Base-by-base conservation (phyloP, 2,888 invertebrate genomes). In the Serrognathus titanus region DNA sequence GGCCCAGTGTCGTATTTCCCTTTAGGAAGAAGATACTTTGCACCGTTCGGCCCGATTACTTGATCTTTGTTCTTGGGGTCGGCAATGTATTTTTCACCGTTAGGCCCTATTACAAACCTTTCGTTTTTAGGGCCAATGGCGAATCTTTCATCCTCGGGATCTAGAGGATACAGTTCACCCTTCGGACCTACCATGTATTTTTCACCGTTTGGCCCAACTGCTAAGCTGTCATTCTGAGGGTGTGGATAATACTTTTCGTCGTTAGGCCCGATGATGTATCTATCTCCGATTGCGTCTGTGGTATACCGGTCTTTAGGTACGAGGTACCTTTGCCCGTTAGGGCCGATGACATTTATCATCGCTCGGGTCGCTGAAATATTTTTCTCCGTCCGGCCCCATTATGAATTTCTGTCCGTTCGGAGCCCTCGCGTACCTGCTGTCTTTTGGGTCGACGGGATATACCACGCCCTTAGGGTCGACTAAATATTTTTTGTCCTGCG, bases 11-110 rank as follows among this genome's bases (percentile, higher is more conserved):
- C 43, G 31, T 53, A 57, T 41, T 57, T 57, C 48, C 53, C 57
- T n/a, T 53, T 48, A 4, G 57, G 57, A n/a, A 57, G 35, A n/a
- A 57, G 31, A 12, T 57, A 57, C 13, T 57, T 52, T 57, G 53
- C 53, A 7, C 57, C 57, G 13, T 57, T 53, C 1, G 57, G 57
- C 13, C 53, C 57, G 9, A 50, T 41, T 6, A 50, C 53, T 3
- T 53, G 49, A 5, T 53, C 40, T 13, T 53, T 47, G 53, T 57
- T 48, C 6, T 50, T 53, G 7, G 57, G 57, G 20, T 57, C 57
- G 2, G 57, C 50, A 11, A 46, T 50, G 35, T 57, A 57, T 51
- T 57, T 57, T n/a, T 53, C 49, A 11, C 53, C 57, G 20, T 57
- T 57, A 1, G 36, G 31, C 4, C 57, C 57, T 20, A 46, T 41